Evolutionary conservation across 2,797 vertebrate genomes (phyloP).

Genomic region (Babyrousa celebensis): DNA sequence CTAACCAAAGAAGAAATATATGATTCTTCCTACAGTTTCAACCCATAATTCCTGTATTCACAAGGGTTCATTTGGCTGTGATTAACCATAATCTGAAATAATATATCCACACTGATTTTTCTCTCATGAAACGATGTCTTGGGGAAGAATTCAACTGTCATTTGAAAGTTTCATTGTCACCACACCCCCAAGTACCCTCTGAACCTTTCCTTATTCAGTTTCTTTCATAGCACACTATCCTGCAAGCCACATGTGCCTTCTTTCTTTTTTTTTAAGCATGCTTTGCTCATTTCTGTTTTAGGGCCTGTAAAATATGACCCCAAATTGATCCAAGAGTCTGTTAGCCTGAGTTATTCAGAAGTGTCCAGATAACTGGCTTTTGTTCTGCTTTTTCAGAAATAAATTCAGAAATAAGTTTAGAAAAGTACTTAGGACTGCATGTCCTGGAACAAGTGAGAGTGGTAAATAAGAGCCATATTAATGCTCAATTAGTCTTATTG

Average conservation of each 20-base stretch:
- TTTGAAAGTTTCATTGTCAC: background rate
- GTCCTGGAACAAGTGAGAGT: background rate
- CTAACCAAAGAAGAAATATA: background rate
- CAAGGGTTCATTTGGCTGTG: background rate
- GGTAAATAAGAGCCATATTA: background rate
- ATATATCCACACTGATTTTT: background rate
- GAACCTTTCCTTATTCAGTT: background rate
- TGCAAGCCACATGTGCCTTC: background rate
- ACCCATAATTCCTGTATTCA: background rate
- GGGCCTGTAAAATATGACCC: background rate
- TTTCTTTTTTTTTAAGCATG: background rate
- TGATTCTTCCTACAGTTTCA: background rate
- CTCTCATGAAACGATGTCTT: background rate
- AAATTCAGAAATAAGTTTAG: constrained; percentile 6
- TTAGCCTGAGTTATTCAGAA: background rate
- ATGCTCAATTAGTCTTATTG: background rate
- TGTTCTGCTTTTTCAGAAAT: background rate
- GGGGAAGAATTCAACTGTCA: background rate
- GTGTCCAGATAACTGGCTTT: background rate
- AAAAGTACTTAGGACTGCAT: background rate
- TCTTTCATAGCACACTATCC: background rate
- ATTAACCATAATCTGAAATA: background rate
- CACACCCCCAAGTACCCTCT: background rate
- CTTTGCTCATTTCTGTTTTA: background rate
- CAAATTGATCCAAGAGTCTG: background rate